Percentiles rank a stretch among this genome's conserved stretches.
These are phyloP conservation scores for Hemicrepidius hirtus DNA, from an alignment of 2,888 invertebrate genomes.

Conservation along the genomic window DNA sequence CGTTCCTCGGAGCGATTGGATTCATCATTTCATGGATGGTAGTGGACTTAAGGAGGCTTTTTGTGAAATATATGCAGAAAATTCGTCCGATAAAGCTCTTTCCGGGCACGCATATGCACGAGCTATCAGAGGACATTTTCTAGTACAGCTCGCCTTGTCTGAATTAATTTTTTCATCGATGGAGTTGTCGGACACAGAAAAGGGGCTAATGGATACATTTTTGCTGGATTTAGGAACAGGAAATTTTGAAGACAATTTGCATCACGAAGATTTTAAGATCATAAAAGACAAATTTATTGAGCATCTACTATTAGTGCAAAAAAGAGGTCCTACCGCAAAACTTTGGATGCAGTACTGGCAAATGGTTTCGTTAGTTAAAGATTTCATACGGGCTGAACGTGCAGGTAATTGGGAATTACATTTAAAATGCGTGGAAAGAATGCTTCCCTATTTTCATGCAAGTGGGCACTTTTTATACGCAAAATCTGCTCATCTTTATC, in stretches of 20 bases:
- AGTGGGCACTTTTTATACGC: slow-evolving; percentile 61
- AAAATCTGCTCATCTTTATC: slow-evolving; percentile 60
- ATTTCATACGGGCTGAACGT: slow-evolving; percentile 62
- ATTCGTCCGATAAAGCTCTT: slow-evolving; percentile 61
- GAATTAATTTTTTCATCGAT: slow-evolving; percentile 55
- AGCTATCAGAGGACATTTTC: too few relatives aligned
- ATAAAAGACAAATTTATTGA: slow-evolving; percentile 53
- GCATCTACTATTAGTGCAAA: slow-evolving; percentile 51
- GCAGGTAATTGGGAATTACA: slow-evolving; percentile 62
- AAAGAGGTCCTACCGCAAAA: slow-evolving; percentile 56
- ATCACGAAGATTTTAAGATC: slow-evolving; percentile 52
- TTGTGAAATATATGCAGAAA: slow-evolving; percentile 58
- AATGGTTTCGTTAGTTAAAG: slow-evolving; percentile 59
- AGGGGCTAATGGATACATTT: slow-evolving; percentile 55
- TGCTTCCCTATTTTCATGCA: too few relatives aligned
- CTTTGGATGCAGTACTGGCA: too few relatives aligned
- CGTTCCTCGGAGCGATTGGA: slow-evolving; percentile 64
- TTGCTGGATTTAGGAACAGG: slow-evolving; percentile 52
- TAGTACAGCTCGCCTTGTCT: slow-evolving; percentile 59
- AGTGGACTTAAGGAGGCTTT: slow-evolving; percentile 61
- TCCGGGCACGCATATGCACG: slow-evolving; percentile 62
- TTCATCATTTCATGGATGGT: slow-evolving; percentile 66
- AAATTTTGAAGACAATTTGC: slow-evolving; percentile 39
- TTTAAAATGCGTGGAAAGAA: slow-evolving; percentile 54
- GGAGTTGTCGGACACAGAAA: slow-evolving; percentile 55